Evolutionary conservation across 2,888 invertebrate species (phyloP), one percentile per base, ranked within the genome.

Genomic region (Cylloceria caligata): DNA sequence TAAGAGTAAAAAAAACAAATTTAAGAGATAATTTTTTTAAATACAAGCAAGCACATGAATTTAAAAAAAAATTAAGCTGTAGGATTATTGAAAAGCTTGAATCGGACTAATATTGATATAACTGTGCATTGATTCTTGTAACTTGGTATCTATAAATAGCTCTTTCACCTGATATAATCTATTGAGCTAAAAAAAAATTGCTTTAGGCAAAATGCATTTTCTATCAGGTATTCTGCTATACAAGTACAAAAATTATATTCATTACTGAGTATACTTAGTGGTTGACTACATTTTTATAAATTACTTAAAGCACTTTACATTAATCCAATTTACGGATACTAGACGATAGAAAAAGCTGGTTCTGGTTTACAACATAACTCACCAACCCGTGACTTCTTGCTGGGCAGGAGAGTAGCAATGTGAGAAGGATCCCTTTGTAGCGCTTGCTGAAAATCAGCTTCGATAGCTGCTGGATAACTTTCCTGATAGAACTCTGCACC

Each of bases 401-500:
- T 96, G 0, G 97, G 97, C 84, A 97, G 93, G 71, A 97, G 92
- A 3, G 97, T 97, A 0, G 96, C 96, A 80, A 97, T 94, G 84
- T 96, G 95, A 47, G 96, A 95, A 13, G 96, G 96, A 92, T 96
- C 96, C 85, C 95, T 94, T 87, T 95, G 94, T 87, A 96, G 93
- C 0, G 95, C 95, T 77, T 93, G 92, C n/a, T 93, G 92, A 39
- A 92, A 85, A 86, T 92, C 93, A 87, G 96, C 95, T 83, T 96
- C 96, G 84, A 95, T 95, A 72, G 95, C 94, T 0, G 95, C 95
- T 5, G 97, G 97, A 93, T 97, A 97, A 86, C 96, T 94, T 92
- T 97, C 97, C 92, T 97, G 97, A 93, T 97, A 97, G 93, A 97
- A 97, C 93, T 97, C 97, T 1, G 95, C 95, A 0, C 96, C 97